phyloP scores from a whole-genome alignment of 2,113 vertebrate genomes.

The Zosterops lateralis region DNA sequence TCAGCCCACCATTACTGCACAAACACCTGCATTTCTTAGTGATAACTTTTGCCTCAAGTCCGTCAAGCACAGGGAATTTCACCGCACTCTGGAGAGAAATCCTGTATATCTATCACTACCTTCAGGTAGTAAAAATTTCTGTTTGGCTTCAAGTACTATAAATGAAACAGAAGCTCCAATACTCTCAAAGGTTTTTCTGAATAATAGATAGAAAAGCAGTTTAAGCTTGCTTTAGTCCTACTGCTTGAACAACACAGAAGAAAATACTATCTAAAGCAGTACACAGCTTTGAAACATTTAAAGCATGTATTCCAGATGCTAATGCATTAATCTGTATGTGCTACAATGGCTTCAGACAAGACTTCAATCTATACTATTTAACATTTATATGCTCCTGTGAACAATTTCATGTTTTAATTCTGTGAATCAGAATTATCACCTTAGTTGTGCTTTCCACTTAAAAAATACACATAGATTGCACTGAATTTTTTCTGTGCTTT shows the following conservation, averaged over 20 bases:
- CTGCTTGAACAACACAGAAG: not conserved
- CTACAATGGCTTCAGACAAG: not conserved
- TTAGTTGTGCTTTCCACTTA: not conserved
- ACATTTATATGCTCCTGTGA: not conserved
- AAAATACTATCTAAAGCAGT: not conserved
- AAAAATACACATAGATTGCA: not conserved
- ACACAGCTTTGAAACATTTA: not conserved
- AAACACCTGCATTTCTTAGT: not conserved
- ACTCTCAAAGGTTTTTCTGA: not conserved
- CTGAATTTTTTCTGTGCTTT: not conserved
- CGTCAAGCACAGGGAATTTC: not conserved
- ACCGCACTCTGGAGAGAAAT: not conserved
- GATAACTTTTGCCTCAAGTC: not conserved
- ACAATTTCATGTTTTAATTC: not conserved
- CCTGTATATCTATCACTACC: not conserved
- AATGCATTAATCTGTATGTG: not conserved
- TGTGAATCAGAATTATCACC: not conserved
- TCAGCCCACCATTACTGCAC: not conserved
- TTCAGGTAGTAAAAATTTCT: not conserved
- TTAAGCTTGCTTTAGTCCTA: not conserved
- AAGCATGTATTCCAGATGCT: not conserved
- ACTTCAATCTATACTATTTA: not conserved
- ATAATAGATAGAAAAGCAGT: not conserved
- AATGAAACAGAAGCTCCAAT: not conserved
- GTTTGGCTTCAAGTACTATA: not conserved